Conservation (phyloP, 1,140 invertebrate genomes). For the Drosophila guanche region DNA sequence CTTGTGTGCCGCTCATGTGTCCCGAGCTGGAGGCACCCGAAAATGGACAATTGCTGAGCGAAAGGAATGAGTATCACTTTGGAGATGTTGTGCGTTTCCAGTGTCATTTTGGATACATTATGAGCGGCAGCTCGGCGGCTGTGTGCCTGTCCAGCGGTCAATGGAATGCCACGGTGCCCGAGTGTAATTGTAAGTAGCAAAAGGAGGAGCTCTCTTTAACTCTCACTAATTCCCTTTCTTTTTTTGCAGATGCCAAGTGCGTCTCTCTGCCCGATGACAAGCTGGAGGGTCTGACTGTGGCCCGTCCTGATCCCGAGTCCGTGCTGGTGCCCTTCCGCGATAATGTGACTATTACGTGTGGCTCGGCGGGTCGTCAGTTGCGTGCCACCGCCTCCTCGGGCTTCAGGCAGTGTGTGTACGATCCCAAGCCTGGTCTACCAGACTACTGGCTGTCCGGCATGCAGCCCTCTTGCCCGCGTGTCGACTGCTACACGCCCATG, state of each 20-base stretch:
- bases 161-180: conserved; percentile 97
- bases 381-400: conserved; percentile 91
- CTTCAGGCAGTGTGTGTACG: conserved; percentile 97
- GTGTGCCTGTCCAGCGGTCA: conserved; percentile 94
- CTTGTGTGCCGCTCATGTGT: conserved; percentile 97
- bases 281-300: conserved; percentile 91
- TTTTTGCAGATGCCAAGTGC: conserved; percentile 91
- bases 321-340: conserved; percentile 94
- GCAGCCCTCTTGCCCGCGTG: conserved; percentile 92
- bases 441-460: conserved; percentile 96
- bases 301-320: conserved; percentile 90
- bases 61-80: conserved; percentile 92
- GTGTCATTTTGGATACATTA: conserved; percentile 97
- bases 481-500: conserved; percentile 93
- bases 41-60: conserved; percentile 94
- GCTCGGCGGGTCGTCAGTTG: conserved; percentile 89
- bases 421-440: conserved; percentile 94
- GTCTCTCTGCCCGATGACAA: conserved; percentile 95
- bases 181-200: conserved; percentile 92
- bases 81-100: conserved; percentile 96
- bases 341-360: conserved; percentile 94
- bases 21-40: conserved; percentile 91
- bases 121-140: conserved; percentile 92
- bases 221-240: neutral
- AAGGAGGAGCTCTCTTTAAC: neutral